Evolutionary conservation across 2,113 vertebrate genomes (phyloP).

Genomic region (Bagarius yarrelli): DNA sequence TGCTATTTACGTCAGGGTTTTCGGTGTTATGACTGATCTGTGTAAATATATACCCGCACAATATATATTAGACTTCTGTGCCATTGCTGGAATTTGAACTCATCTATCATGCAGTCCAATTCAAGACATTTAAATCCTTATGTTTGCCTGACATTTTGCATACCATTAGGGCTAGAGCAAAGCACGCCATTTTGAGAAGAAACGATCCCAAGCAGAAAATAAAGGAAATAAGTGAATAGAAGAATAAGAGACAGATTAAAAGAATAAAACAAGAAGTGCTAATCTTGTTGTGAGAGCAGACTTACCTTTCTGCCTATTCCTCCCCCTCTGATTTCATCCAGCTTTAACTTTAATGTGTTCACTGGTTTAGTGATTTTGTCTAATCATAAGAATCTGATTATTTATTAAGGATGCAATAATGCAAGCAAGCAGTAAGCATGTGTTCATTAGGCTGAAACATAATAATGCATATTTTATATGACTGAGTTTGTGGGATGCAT

Average conservation of each 20-base stretch:
- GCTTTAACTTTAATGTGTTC: constrained; percentile 33
- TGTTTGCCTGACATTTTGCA: background rate
- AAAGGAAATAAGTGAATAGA: constrained; percentile 36
- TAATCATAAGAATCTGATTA: constrained; percentile 6
- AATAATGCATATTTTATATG: constrained; percentile 22
- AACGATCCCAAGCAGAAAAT: constrained; percentile 39
- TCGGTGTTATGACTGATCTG: no score
- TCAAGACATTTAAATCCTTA: background rate
- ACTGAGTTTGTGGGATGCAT: constrained; percentile 12
- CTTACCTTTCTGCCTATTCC: constrained; percentile 1
- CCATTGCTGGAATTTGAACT: background rate
- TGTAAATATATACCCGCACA: background rate
- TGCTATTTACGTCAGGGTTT: no score
- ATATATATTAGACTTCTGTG: background rate
- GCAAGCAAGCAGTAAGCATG: constrained; percentile 44
- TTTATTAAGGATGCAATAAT: constrained; percentile 44
- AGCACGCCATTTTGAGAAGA: constrained; percentile 56
- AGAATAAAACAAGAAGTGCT: constrained; percentile 62
- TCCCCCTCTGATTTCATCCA: background rate
- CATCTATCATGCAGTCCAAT: background rate
- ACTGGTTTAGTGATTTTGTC: background rate
- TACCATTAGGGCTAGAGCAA: constrained; percentile 51
- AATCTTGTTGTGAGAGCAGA: constrained; percentile 54
- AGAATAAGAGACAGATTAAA: constrained; percentile 46
- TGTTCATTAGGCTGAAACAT: constrained; percentile 36